phyloP scores from a whole-genome alignment of 2,113 vertebrate genomes.

The Burhinus oedicnemus region DNA sequence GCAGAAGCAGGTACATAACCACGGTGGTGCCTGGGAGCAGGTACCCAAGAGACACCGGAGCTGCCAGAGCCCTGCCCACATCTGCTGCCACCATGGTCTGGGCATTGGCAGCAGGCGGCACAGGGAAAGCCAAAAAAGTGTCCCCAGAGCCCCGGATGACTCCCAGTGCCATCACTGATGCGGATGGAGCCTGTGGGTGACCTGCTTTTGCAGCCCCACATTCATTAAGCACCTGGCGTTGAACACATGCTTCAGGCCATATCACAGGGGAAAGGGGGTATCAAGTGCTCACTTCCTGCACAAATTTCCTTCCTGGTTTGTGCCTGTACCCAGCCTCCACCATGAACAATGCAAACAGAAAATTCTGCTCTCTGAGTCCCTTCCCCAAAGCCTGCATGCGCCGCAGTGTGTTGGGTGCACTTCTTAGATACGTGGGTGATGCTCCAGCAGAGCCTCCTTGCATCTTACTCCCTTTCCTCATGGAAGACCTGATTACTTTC shows the following conservation, averaged over 20 bases:
- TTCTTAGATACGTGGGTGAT: rapidly evolving
- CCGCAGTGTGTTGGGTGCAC: background rate
- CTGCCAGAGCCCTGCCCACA: background rate
- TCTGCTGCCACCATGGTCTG: background rate
- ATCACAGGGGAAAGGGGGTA: background rate
- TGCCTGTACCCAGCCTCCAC: background rate
- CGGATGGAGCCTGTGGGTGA: background rate
- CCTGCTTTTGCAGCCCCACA: background rate
- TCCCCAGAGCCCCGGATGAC: background rate
- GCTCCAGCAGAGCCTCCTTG: background rate
- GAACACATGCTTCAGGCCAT: background rate
- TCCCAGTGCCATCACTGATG: background rate
- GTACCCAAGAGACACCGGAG: background rate
- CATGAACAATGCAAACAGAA: background rate
- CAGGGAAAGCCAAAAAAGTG: background rate
- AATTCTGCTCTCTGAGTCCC: background rate
- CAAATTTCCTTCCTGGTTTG: background rate
- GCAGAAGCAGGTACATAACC: background rate
- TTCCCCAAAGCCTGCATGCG: rapidly evolving
- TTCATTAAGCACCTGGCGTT: background rate
- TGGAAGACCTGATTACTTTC: background rate
- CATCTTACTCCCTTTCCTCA: background rate
- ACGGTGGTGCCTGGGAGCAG: rapidly evolving
- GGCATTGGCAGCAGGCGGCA: background rate
- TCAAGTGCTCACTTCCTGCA: background rate